Conservation (phyloP, 2,797 vertebrate species). For the Calcarius lapponicus region DNA sequence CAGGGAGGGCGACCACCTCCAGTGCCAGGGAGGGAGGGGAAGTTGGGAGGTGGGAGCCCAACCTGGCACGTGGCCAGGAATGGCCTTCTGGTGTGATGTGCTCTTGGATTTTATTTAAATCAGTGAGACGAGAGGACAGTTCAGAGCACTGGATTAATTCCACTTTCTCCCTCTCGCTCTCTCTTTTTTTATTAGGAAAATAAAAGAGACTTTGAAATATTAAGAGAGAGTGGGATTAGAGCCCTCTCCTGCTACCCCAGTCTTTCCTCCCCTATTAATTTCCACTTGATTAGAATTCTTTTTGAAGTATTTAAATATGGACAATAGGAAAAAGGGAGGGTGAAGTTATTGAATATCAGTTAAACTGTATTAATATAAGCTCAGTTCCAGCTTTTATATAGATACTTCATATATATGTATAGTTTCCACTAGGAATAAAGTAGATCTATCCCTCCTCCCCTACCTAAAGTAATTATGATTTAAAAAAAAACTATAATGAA, state of each 20-base stretch:
- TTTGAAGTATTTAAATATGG: constrained; percentile 99
- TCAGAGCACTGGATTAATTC: constrained; percentile 99
- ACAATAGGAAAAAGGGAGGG: constrained; percentile 97
- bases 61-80: constrained; percentile 83
- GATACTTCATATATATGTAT: constrained; percentile 84
- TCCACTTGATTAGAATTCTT: constrained; percentile 99
- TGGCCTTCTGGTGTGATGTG: constrained; percentile 85
- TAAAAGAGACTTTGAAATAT: constrained; percentile 99
- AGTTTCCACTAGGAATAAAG: constrained; percentile 81
- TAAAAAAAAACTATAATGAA: constrained; percentile 75
- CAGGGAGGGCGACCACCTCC: neutral
- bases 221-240: constrained; percentile 99
- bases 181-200: constrained; percentile 92
- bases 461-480: constrained; percentile 83
- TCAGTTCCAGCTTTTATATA: constrained; percentile 79
- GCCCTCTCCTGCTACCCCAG: constrained; percentile 94
- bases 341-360: constrained; percentile 99
- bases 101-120: constrained; percentile 96
- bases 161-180: constrained; percentile 76
- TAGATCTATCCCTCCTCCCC: constrained; percentile 74
- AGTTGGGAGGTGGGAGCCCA: constrained; percentile 81
- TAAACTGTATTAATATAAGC: constrained; percentile 98
- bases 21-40: constrained; percentile 67
- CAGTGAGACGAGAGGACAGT: constrained; percentile 93
- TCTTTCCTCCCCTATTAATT: constrained; percentile 98